A percentile compares a stretch with the other conserved stretches of the same genome.
These are phyloP conservation scores for Palaemon carinicauda DNA, from an alignment of 1,140 invertebrate species.

Conservation along the genomic window DNA sequence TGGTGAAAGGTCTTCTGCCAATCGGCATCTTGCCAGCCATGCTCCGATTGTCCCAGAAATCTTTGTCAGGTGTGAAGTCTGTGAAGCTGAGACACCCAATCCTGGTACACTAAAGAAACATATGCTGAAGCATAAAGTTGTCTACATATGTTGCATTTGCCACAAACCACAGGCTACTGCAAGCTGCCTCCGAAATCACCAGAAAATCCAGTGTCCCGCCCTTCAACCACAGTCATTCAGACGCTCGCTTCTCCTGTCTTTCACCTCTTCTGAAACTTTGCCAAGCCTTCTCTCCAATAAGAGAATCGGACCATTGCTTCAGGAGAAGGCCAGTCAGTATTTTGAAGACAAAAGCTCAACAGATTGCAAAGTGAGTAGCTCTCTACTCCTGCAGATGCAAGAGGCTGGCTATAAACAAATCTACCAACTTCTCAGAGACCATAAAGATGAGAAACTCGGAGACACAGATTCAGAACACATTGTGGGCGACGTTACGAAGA, in stretches of 20 bases:
- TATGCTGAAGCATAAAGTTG: slow-evolving; percentile 4
- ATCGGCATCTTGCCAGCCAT: neutral
- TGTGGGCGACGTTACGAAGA: neutral
- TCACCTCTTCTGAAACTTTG: neutral
- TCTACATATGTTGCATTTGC: slow-evolving; percentile 19
- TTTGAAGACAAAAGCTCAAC: neutral
- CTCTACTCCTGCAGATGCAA: neutral
- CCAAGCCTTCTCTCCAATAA: slow-evolving; percentile 9
- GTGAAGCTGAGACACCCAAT: neutral
- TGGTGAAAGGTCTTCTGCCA: neutral
- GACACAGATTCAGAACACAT: neutral
- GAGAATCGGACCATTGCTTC: neutral
- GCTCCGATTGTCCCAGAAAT: neutral
- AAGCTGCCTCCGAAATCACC: neutral
- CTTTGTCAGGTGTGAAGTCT: neutral
- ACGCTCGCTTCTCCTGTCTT: neutral
- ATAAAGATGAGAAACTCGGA: neutral
- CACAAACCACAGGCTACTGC: neutral
- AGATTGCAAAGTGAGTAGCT: neutral
- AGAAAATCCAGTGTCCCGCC: neutral
- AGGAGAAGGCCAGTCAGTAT: neutral
- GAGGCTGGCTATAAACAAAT: slow-evolving; percentile 22
- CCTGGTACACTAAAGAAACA: neutral
- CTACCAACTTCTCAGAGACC: neutral
- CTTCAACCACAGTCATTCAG: neutral